These are phyloP conservation scores for Achatina immaculata DNA, from an alignment of 1,140 invertebrate species.

Conservation along the genomic window DNA sequence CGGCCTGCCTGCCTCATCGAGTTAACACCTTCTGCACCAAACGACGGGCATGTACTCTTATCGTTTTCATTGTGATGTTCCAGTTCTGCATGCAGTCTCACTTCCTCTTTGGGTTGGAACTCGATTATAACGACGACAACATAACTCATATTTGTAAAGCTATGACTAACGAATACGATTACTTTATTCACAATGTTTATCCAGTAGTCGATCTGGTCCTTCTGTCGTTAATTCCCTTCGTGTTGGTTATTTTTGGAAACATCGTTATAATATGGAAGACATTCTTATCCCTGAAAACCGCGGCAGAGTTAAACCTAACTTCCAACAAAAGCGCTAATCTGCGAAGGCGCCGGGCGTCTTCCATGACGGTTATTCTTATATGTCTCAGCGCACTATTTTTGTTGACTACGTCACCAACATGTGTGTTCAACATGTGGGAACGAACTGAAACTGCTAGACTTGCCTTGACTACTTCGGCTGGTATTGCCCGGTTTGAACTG, in stretches of 20 bases:
- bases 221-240: slow-evolving; percentile 39
- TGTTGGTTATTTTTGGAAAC: slow-evolving; percentile 36
- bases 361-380: slow-evolving; percentile 42
- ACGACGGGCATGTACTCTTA: slow-evolving; percentile 12
- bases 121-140: background rate
- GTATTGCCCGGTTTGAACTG: background rate
- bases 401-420: slow-evolving; percentile 37
- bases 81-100: slow-evolving; percentile 18
- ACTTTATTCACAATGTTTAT: slow-evolving; percentile 32
- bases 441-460: background rate
- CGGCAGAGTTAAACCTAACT: slow-evolving; percentile 13
- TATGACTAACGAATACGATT: background rate
- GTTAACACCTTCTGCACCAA: slow-evolving; percentile 38
- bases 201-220: slow-evolving; percentile 36
- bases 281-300: slow-evolving; percentile 22
- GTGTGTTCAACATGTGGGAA: slow-evolving; percentile 44
- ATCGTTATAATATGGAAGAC: slow-evolving; percentile 37
- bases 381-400: slow-evolving; percentile 35
- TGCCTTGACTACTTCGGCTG: background rate
- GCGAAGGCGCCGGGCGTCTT: slow-evolving; percentile 6
- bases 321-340: background rate
- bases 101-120: background rate
- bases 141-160: background rate
- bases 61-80: slow-evolving; percentile 18
- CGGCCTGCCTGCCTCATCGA: slow-evolving; percentile 52